Evolutionary conservation across 2,113 vertebrate species (phyloP).

Genomic region (Raja brachyura): DNA sequence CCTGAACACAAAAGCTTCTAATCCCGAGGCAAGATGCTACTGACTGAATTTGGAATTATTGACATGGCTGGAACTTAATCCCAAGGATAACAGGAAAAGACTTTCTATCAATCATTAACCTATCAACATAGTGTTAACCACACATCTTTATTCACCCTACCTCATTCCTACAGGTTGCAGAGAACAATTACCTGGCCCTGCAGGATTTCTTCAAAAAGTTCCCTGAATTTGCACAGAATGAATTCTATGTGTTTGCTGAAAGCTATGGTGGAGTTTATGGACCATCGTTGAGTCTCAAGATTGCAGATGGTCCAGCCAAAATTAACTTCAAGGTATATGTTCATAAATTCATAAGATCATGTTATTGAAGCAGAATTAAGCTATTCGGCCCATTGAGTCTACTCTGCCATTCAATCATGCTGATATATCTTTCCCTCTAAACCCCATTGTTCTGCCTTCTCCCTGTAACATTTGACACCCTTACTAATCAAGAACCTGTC

Average conservation of each 20-base stretch:
- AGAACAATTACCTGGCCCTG: constrained; percentile 60
- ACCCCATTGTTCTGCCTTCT: no score
- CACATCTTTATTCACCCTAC: background rate
- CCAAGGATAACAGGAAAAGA: background rate
- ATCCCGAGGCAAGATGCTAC: no score
- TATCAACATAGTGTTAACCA: background rate
- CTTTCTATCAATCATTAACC: background rate
- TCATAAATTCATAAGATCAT: no score
- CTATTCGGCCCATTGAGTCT: no score
- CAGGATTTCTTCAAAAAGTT: constrained; percentile 64
- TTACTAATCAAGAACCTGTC: no score
- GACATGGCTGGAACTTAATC: background rate
- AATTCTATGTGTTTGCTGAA: constrained; percentile 67
- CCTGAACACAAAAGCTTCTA: background rate
- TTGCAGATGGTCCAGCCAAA: constrained; percentile 46
- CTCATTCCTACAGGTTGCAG: constrained; percentile 53
- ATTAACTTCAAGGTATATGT: constrained; percentile 59
- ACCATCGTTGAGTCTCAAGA: constrained; percentile 57
- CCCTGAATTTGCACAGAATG: constrained; percentile 58
- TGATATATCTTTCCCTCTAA: no score
- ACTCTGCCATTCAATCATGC: no score
- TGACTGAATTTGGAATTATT: background rate
- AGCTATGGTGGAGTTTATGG: constrained; percentile 65
- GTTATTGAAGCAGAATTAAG: no score
- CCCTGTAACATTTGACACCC: no score